Conservation (phyloP, 2,797 vertebrate genomes). For the Lepus townsendii region DNA sequence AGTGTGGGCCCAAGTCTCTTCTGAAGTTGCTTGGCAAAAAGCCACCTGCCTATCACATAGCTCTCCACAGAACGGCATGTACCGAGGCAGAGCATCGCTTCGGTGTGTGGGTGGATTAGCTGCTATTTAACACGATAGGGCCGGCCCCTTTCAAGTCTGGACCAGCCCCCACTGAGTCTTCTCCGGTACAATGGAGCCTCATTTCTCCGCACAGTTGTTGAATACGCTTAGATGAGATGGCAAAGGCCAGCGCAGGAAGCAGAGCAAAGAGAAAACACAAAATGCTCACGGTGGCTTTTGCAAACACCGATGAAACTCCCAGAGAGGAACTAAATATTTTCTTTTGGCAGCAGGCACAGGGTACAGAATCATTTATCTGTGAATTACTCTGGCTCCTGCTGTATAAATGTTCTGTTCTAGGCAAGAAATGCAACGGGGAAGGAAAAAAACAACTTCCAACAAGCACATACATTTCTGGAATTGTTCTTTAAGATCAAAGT, state of each 20-base stretch:
- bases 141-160: constrained; percentile 17
- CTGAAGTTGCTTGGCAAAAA: constrained; percentile 65
- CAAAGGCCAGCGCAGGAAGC: constrained; percentile 18
- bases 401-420: background rate
- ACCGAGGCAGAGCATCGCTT: background rate
- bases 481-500: background rate
- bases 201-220: background rate
- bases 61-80: background rate
- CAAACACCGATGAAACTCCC: background rate
- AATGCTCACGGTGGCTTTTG: background rate
- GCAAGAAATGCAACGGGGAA: background rate
- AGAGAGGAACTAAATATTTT: background rate
- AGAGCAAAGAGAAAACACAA: background rate
- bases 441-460: constrained; percentile 23
- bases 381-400: background rate
- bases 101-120: constrained; percentile 39
- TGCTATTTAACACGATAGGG: constrained; percentile 52
- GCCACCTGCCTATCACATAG: constrained; percentile 65
- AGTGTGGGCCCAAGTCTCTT: constrained; percentile 48
- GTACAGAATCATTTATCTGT: background rate
- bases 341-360: background rate
- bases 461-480: background rate
- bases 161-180: background rate
- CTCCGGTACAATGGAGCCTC: background rate
- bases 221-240: constrained; percentile 33